phyloP scores from a whole-genome alignment of 2,888 invertebrate species.

The Odiellus spinosus region DNA sequence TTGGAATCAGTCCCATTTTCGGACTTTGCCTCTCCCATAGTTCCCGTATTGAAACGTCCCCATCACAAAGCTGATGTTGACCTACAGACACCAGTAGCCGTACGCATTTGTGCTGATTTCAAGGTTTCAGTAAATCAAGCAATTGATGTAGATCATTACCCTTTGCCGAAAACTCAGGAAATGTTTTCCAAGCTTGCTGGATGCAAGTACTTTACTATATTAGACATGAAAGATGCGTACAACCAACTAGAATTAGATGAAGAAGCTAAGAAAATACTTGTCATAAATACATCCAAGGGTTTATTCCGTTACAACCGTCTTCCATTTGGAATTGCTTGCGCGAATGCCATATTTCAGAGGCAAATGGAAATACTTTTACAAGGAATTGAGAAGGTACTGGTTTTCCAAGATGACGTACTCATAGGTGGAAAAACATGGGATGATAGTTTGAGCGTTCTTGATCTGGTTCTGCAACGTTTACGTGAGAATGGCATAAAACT shows the following conservation, averaged over 20 bases:
- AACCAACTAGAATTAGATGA: background rate
- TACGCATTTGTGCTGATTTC: conserved; percentile 1
- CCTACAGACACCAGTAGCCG: too few species aligned
- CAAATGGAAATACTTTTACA: conserved; percentile 2
- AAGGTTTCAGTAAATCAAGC: background rate
- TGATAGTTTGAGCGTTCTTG: background rate
- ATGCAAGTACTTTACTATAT: background rate
- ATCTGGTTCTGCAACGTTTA: background rate
- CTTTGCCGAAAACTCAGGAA: too few species aligned
- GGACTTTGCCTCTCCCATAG: too few species aligned
- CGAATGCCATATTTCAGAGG: conserved; percentile 4
- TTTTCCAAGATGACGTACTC: background rate
- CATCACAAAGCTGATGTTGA: too few species aligned
- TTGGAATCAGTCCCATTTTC: too few species aligned
- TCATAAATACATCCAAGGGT: conserved; percentile 1
- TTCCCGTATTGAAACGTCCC: too few species aligned
- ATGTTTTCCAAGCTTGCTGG: too few species aligned
- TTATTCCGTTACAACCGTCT: background rate
- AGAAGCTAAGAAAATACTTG: background rate
- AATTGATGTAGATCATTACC: background rate
- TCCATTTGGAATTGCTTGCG: background rate
- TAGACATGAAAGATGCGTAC: background rate
- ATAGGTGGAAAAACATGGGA: background rate
- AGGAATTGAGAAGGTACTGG: background rate
- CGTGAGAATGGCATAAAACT: background rate